Conservation (phyloP, 1,140 invertebrate genomes). For the Reticulitermes speratus region DNA sequence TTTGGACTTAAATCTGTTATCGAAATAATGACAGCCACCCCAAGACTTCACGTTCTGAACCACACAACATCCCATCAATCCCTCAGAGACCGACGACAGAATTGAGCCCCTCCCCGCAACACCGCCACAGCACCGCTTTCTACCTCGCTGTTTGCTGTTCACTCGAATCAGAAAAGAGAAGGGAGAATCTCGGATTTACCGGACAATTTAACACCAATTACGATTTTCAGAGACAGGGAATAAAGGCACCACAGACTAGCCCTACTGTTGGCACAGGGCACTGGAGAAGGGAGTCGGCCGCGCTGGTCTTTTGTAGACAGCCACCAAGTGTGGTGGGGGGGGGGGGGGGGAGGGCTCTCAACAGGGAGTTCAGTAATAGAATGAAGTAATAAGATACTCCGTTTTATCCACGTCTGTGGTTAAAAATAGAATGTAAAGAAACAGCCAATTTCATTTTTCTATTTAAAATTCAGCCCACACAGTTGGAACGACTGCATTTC, state of each 20-base stretch:
- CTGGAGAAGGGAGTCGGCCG: too few species aligned
- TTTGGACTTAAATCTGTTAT: background rate
- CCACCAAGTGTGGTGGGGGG: too few species aligned
- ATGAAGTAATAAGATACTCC: background rate
- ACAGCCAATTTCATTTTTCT: background rate
- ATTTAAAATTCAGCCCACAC: background rate
- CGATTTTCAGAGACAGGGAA: constrained; percentile 12
- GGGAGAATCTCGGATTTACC: constrained; percentile 19
- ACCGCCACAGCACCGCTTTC: background rate
- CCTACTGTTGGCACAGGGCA: background rate
- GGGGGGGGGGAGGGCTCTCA: background rate
- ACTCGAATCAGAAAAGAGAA: background rate
- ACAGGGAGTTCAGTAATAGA: background rate
- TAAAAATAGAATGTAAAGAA: background rate
- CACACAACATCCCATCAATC: background rate
- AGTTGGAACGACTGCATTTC: too few species aligned
- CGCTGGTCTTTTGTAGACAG: too few species aligned
- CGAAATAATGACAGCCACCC: background rate
- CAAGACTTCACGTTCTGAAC: background rate
- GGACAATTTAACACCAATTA: constrained; percentile 28
- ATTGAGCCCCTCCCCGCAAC: too few species aligned
- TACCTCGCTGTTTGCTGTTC: constrained; percentile 7
- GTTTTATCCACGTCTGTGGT: background rate
- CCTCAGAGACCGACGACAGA: background rate
- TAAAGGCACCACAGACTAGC: background rate